phyloP scores from a whole-genome alignment of 1,140 invertebrate genomes.

The fruit fly (Drosophila melanogaster) region Release_6_plus_ISO1_MT NT_033777.3:14192501-14193000 shows the following conservation, averaged over 20 bases:
- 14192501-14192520: slow-evolving; percentile 58
- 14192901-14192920: slow-evolving; percentile 22
- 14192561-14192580: slow-evolving; percentile 63
- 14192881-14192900: slow-evolving; percentile 11
- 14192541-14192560: slow-evolving; percentile 52
- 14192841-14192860: too few relatives aligned
- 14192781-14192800: too few relatives aligned
- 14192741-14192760: not conserved
- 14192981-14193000: slow-evolving; percentile 14
- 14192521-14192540: slow-evolving; percentile 50
- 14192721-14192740: not conserved
- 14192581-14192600: slow-evolving; percentile 59
- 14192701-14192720: not conserved
- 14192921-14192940: slow-evolving; percentile 28
- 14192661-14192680: slow-evolving; percentile 19
- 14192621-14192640: slow-evolving; percentile 9
- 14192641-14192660: slow-evolving; percentile 16
- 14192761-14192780: not conserved
- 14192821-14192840: too few relatives aligned
- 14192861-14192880: slow-evolving; percentile 1
- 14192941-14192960: not conserved
- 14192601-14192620: slow-evolving; percentile 36
- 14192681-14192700: slow-evolving; percentile 17
- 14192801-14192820: too few relatives aligned
- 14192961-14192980: not conserved